Base-by-base conservation (phyloP, 1,140 invertebrate genomes). In the Drosophila rhopaloa region DNA sequence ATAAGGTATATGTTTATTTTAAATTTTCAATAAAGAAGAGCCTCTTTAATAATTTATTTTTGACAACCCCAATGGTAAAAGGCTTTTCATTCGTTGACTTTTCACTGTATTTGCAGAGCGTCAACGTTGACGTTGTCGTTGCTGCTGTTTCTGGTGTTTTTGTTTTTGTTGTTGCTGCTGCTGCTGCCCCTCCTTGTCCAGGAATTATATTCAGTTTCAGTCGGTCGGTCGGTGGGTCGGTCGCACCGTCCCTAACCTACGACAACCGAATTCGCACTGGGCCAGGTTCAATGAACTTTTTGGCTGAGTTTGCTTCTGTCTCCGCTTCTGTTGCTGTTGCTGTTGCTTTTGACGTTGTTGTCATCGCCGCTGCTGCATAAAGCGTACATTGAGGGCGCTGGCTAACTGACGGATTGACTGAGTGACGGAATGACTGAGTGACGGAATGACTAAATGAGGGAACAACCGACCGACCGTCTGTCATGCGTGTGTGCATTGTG, bases 211-310 rank as follows among this genome's bases (percentile, higher is more conserved):
- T 55, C 53, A 61, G 62, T 76, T 47, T 74, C 61, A 54, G 81
- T 84, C 67, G 76, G 70, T 66, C 48, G 81, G 72, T 85, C 50
- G 61, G 63, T 81, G 61, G 56, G 75, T 79, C 74, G 73, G 55
- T 71, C 81, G 78, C 7, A 14, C 47, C 27, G 47, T 35, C 48
- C 48, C 84, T 88, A 88, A 88, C 84, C 84, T 88, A 88, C 84
- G 84, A 84, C 84, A 88, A 88, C 84, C 84, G 84, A 88, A 88
- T 88, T 88, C 84, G 84, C 84, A 89, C 84, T 88, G 84, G 84
- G 84, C 80, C 84, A 88, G 84, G 84, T 88, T 88, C 84, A 88
- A 71, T 88, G 83, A 88, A 88, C 83, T 88, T 88, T 88, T 88
- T 83, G 79, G 83, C 84, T 88, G 79, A 76, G 75, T 81, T 81